These are phyloP conservation scores for Bombus vancouverensis DNA, from an alignment of 1,140 invertebrate species.

Conservation along the genomic window DNA sequence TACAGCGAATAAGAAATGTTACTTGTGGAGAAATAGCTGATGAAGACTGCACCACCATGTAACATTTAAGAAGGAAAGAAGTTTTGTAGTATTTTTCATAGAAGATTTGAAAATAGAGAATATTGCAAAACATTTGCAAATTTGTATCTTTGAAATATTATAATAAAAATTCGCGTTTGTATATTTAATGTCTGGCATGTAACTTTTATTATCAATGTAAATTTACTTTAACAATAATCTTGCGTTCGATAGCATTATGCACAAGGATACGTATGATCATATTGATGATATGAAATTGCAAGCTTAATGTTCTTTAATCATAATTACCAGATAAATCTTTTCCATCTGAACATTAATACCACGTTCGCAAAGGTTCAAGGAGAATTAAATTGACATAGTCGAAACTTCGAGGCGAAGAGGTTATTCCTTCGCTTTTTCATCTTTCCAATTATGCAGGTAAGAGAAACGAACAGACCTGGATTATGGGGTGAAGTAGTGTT, in stretches of 20 bases:
- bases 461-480: neutral
- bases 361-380: neutral
- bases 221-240: neutral
- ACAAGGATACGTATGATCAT: neutral
- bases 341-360: no score
- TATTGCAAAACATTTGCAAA: neutral
- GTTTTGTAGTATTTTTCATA: neutral
- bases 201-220: neutral
- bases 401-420: neutral
- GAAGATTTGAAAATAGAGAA: neutral
- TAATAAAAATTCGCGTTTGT: neutral
- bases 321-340: neutral
- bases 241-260: no score
- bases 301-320: neutral
- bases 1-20: no score
- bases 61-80: no score
- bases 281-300: neutral
- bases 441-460: neutral
- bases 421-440: neutral
- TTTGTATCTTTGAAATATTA: neutral
- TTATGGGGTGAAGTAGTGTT: neutral
- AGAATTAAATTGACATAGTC: conserved; percentile 4
- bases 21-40: no score
- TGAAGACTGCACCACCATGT: no score
- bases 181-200: neutral